Evolutionary conservation across 1,140 invertebrate genomes (phyloP).

Genomic region (Eufriesea mexicana): DNA sequence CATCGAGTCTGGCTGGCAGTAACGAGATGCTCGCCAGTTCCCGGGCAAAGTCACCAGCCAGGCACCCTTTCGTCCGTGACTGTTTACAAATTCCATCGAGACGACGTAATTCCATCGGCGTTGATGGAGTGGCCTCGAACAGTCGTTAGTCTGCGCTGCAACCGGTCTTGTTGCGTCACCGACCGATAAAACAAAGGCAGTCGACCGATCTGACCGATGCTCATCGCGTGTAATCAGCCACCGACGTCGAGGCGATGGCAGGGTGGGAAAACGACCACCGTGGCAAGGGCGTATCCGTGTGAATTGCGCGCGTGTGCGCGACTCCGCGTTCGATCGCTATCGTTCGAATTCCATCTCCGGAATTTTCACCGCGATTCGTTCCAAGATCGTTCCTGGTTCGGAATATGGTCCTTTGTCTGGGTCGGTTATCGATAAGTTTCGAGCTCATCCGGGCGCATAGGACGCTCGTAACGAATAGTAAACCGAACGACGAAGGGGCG

Average conservation of each 20-base stretch:
- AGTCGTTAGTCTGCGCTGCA: slow-evolving; percentile 30
- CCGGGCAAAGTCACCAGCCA: background rate
- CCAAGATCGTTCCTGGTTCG: too few relatives aligned
- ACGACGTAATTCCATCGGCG: slow-evolving; percentile 14
- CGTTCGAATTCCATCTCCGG: slow-evolving; percentile 11
- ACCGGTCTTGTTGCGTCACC: slow-evolving; percentile 37
- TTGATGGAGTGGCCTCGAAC: slow-evolving; percentile 17
- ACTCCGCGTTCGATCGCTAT: background rate
- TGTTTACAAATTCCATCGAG: slow-evolving; percentile 35
- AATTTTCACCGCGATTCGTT: slow-evolving; percentile 7
- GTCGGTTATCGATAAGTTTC: too few relatives aligned
- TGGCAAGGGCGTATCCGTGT: background rate
- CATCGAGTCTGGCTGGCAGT: background rate
- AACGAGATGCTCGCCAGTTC: background rate
- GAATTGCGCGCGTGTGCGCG: too few relatives aligned
- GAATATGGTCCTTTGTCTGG: too few relatives aligned
- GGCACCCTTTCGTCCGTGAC: too few relatives aligned
- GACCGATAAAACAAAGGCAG: slow-evolving; percentile 71
- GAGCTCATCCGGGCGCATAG: too few relatives aligned
- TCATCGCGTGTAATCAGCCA: slow-evolving; percentile 68
- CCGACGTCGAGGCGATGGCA: slow-evolving; percentile 52
- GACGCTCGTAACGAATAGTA: too few relatives aligned
- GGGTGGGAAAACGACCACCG: slow-evolving; percentile 23
- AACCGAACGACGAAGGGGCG: too few relatives aligned
- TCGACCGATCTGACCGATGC: slow-evolving; percentile 60